Conservation (phyloP, 2,888 invertebrate species). For the Andrena bicolor region DNA sequence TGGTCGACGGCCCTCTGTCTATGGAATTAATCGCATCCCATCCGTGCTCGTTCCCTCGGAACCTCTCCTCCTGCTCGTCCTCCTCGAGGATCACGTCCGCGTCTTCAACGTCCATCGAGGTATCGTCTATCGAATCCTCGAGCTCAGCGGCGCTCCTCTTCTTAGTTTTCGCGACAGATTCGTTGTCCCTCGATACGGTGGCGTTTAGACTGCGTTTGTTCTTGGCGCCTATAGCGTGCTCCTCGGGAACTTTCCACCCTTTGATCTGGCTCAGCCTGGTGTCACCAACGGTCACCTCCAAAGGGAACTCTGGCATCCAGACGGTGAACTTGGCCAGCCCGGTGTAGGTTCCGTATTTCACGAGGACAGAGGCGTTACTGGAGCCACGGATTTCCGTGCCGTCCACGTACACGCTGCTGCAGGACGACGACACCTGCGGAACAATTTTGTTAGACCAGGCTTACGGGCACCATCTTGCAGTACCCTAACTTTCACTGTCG, state of each 20-base stretch:
- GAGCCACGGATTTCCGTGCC: slow-evolving; percentile 98
- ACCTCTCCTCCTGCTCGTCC: slow-evolving; percentile 77
- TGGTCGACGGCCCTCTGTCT: slow-evolving; percentile 76
- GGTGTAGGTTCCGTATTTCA: slow-evolving; percentile 96
- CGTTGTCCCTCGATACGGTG: slow-evolving; percentile 40
- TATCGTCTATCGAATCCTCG: slow-evolving; percentile 81
- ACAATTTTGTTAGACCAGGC: neutral
- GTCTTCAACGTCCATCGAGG: slow-evolving; percentile 84
- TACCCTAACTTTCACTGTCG: too few species aligned
- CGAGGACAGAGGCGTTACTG: slow-evolving; percentile 96
- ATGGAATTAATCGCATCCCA: slow-evolving; percentile 82
- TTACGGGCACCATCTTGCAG: too few species aligned
- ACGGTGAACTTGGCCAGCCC: slow-evolving; percentile 96
- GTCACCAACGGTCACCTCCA: slow-evolving; percentile 96
- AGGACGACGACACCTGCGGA: slow-evolving; percentile 95
- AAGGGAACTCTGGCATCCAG: slow-evolving; percentile 98
- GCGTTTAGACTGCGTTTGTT: slow-evolving; percentile 81
- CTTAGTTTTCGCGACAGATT: slow-evolving; percentile 54
- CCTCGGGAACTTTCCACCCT: slow-evolving; percentile 96
- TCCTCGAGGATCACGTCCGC: slow-evolving; percentile 70
- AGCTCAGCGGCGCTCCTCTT: slow-evolving; percentile 80
- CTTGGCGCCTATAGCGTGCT: slow-evolving; percentile 85
- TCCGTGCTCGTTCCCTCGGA: slow-evolving; percentile 77
- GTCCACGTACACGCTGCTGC: slow-evolving; percentile 98
- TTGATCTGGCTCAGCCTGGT: slow-evolving; percentile 96